Evolutionary conservation across 2,113 vertebrate species (phyloP).

Genomic region (Phalacrocorax brasilianus): DNA sequence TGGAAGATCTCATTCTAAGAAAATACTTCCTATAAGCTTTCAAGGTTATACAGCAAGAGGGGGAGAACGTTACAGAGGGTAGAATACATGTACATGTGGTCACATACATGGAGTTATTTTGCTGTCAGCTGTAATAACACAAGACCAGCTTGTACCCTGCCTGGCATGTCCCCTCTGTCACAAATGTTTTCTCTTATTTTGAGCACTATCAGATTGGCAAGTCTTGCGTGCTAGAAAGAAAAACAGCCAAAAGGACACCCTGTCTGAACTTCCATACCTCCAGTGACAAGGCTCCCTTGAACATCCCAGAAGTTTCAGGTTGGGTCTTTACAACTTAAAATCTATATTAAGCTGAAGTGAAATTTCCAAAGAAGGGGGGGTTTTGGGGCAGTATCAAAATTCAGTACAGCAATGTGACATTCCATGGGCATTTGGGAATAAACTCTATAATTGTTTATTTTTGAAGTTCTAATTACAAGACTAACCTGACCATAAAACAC

Average conservation of each 20-base stretch:
- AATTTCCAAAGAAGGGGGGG: neutral
- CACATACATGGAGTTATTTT: fast-evolving
- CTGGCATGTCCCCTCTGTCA: neutral
- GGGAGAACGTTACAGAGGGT: neutral
- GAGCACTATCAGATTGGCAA: neutral
- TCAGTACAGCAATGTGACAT: neutral
- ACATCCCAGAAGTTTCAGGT: neutral
- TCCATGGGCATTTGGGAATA: neutral
- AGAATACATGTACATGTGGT: fast-evolving
- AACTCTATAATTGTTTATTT: neutral
- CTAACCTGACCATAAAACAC: neutral
- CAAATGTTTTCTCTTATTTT: neutral
- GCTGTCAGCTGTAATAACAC: neutral
- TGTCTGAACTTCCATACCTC: neutral
- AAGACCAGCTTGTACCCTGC: neutral
- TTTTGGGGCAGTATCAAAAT: neutral
- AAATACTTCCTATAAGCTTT: fast-evolving
- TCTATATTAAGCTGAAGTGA: neutral
- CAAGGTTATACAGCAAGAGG: too few species aligned
- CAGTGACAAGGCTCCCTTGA: neutral
- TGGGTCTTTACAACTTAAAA: neutral
- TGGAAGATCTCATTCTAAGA: neutral
- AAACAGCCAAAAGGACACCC: neutral
- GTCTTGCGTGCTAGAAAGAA: neutral
- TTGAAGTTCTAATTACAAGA: neutral